Base-by-base conservation (phyloP, 2,797 vertebrate genomes). In the Chlorospingus semifuscus region DNA sequence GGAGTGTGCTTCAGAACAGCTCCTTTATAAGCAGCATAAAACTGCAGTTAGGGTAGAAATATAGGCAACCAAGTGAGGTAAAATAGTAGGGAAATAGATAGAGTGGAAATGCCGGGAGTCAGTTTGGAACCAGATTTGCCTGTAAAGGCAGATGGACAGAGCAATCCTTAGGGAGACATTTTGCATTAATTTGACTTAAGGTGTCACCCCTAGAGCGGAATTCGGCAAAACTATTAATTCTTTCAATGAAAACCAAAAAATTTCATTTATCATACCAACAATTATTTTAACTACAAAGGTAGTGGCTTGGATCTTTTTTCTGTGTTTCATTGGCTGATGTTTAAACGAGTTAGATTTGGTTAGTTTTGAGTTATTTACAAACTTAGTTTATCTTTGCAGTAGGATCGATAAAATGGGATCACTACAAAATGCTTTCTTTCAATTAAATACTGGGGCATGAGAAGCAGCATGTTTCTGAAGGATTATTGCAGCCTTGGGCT, bases 401-500 rank as follows among this genome's bases (percentile, higher is more conserved):
- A 47, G 50, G 61, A 92, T 89, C 4, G 0, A 87, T 94, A 52
- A 93, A 92, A 91, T 5, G 8, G 15, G 50, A 61, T 90, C 47
- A 24, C 49, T 93, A 57, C 53, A 74, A 83, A 95, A 78, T 37
- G 19, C 71, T 83, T 89, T 74, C 49, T 94, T 93, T 87, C 78
- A 93, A 86, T 94, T 95, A 93, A 83, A 72, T 93, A 75, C 68
- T 81, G 70, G 80, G 57, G 49, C 64, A 71, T 36, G 50, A 87
- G 57, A 71, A 68, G 27, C 50, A 83, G 39, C 63, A 44, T 71
- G 27, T 92, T 93, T 95, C 78, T 83, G 61, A 85, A 91, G 61
- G 64, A 83, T 95, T 94, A 89, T 94, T 95, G 76, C 50, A 92
- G 90, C 93, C 92, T 93, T 87, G 84, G 94, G 92, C 87, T 89